Evolutionary conservation across 2,888 invertebrate genomes (phyloP).

Genomic region (Colostygia pectinataria): DNA sequence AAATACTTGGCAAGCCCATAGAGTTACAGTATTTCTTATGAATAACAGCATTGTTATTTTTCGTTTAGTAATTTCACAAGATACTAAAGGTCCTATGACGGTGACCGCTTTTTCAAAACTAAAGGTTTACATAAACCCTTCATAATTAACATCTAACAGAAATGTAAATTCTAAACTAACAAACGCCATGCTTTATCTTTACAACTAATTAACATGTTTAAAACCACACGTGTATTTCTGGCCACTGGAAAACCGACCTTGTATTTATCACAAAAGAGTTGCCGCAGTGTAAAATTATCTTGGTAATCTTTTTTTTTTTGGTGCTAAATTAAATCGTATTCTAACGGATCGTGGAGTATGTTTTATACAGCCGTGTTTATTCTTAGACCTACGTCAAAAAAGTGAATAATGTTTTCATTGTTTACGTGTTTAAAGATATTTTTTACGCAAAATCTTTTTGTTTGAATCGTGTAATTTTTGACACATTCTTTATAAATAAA

Average conservation of each 20-base stretch:
- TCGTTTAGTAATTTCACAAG: too few relatives aligned
- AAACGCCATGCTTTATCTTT: conserved; percentile 42
- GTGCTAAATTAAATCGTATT: conserved; percentile 1
- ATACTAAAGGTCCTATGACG: background rate
- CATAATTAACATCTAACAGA: conserved; percentile 26
- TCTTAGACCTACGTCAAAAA: conserved; percentile 40
- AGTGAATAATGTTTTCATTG: too few relatives aligned
- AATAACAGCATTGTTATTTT: too few relatives aligned
- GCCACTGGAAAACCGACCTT: conserved; percentile 20
- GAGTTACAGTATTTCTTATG: too few relatives aligned
- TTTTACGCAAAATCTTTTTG: too few relatives aligned
- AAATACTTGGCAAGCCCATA: too few relatives aligned
- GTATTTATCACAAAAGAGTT: conserved; percentile 1
- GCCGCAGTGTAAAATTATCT: background rate
- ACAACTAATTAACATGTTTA: conserved; percentile 46
- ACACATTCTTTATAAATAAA: too few relatives aligned
- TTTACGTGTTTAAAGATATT: too few relatives aligned
- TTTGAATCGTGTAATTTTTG: too few relatives aligned
- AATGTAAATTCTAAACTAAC: conserved; percentile 15
- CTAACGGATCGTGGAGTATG: background rate
- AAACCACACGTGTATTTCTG: background rate
- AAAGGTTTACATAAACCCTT: background rate
- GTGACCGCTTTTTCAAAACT: background rate
- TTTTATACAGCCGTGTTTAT: background rate
- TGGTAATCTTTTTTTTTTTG: background rate